Evolutionary conservation across 1,140 invertebrate species (phyloP).

Genomic region (Magallana gigas): DNA sequence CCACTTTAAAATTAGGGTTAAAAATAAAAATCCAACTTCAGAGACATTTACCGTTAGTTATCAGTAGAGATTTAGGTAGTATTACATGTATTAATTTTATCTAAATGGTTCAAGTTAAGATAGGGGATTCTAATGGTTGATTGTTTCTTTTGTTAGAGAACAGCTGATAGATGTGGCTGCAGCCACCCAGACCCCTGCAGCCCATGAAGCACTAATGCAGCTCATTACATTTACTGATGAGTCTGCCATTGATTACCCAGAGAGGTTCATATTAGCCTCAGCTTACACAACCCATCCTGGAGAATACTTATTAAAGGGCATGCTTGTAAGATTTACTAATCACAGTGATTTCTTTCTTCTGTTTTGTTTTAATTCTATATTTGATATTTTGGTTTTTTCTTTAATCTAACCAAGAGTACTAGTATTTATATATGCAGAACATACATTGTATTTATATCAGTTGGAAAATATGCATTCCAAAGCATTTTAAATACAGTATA

Average conservation of each 20-base stretch:
- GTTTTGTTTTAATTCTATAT: not conserved
- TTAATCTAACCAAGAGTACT: too few species aligned
- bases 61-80: too few species aligned
- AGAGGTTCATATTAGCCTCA: slow-evolving; percentile 74
- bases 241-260: slow-evolving; percentile 67
- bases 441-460: not conserved
- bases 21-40: too few species aligned
- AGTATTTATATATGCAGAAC: too few species aligned
- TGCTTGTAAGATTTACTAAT: slow-evolving; percentile 69
- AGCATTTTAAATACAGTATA: not conserved
- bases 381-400: not conserved
- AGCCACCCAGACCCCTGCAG: slow-evolving; percentile 75
- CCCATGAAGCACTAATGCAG: slow-evolving; percentile 72
- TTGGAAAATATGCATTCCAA: not conserved
- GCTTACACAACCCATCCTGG: slow-evolving; percentile 76
- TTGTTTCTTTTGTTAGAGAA: slow-evolving; percentile 55
- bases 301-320: slow-evolving; percentile 69
- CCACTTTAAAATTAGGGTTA: too few species aligned
- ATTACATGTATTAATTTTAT: too few species aligned
- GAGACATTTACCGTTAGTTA: too few species aligned
- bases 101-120: too few species aligned
- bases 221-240: slow-evolving; percentile 74
- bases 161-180: slow-evolving; percentile 76
- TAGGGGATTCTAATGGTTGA: too few species aligned
- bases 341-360: not conserved